These are phyloP conservation scores for Ernsta delagoae DNA, from an alignment of 2,888 invertebrate genomes.

Conservation along the genomic window DNA sequence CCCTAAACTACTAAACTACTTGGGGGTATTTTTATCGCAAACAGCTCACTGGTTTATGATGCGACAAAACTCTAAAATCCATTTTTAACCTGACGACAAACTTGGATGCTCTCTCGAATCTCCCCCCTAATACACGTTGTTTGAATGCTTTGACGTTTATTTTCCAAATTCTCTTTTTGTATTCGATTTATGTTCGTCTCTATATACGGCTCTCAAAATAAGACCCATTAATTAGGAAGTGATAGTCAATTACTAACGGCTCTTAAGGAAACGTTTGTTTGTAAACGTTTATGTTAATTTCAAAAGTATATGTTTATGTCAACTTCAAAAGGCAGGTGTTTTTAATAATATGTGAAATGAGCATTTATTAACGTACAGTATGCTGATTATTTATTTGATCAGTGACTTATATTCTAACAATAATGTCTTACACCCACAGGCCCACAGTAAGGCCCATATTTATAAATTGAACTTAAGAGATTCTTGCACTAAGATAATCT, in stretches of 20 bases:
- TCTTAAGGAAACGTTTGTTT: slow-evolving; percentile 5
- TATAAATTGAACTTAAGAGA: no score
- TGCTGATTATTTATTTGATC: no score
- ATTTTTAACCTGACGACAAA: slow-evolving; percentile 75
- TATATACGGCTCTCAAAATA: slow-evolving; percentile 22
- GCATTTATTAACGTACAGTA: no score
- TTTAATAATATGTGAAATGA: not conserved
- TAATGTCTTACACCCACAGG: no score
- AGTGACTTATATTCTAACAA: no score
- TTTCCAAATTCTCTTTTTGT: slow-evolving; percentile 28
- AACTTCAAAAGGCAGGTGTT: not conserved
- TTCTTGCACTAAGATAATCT: no score
- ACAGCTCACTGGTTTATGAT: not conserved
- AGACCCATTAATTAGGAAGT: slow-evolving; percentile 27
- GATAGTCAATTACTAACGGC: slow-evolving; percentile 21
- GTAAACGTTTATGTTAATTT: slow-evolving; percentile 10
- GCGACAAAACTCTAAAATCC: slow-evolving; percentile 20
- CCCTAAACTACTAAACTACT: no score
- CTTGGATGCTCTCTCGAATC: slow-evolving; percentile 47
- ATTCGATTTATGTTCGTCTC: slow-evolving; percentile 18
- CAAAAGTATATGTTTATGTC: slow-evolving; percentile 11
- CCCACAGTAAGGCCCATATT: no score
- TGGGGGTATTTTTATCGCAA: not conserved
- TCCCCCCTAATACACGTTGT: slow-evolving; percentile 39
- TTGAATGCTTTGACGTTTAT: slow-evolving; percentile 37